Evolutionary conservation across 2,113 vertebrate genomes (phyloP).

Genomic region (Xenus cinereus): DNA sequence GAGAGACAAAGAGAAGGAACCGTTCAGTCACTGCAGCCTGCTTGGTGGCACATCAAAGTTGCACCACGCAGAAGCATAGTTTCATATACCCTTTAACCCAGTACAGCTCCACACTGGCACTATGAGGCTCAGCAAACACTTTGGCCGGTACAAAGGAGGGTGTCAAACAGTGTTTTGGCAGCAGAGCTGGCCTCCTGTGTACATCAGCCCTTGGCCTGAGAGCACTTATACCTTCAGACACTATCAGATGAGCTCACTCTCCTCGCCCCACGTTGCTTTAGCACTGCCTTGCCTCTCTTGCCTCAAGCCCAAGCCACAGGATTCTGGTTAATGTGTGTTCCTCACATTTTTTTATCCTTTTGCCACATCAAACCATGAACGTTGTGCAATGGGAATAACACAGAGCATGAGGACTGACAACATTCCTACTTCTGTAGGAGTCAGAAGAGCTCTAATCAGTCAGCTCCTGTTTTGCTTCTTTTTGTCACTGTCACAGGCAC

Average conservation of each 20-base stretch:
- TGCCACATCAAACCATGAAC: not conserved
- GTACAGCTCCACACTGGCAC: not conserved
- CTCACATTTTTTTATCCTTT: not conserved
- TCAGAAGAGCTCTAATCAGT: not conserved
- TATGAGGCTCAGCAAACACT: not conserved
- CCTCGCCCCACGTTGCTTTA: fast-evolving
- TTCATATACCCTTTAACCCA: not conserved
- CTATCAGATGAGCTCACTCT: not conserved
- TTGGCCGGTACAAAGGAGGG: not conserved
- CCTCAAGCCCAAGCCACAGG: not conserved
- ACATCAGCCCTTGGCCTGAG: not conserved
- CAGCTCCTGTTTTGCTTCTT: not conserved
- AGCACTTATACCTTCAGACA: not conserved
- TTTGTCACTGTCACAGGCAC: not conserved
- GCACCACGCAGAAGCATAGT: not conserved
- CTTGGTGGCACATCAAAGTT: not conserved
- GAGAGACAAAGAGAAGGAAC: not conserved
- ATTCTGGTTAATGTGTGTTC: not conserved
- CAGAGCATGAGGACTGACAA: not conserved
- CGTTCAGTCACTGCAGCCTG: not conserved
- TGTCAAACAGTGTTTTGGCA: not conserved
- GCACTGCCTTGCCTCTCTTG: not conserved
- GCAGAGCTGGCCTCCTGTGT: not conserved
- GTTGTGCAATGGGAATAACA: not conserved
- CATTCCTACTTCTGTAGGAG: not conserved